Evolutionary conservation across 2,888 invertebrate genomes (phyloP), one percentile per base, ranked within the genome.

Genomic region (Ophion ellenae): DNA sequence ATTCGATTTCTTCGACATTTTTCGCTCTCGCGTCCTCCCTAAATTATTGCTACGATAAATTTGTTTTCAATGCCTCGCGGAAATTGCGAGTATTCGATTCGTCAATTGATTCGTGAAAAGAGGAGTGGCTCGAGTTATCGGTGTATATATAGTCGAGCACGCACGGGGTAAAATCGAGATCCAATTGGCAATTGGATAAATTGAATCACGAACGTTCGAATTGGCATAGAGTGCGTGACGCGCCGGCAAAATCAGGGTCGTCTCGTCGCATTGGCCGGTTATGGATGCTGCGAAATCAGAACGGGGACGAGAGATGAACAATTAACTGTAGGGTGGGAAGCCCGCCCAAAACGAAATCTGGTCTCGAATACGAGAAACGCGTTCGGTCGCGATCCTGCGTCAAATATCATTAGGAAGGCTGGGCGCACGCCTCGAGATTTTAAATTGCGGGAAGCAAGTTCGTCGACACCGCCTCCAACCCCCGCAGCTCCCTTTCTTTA

Each of bases 111-210:
- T 84, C 45, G 70, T 64, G 14, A 57, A 47, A 78, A 61, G 86
- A 74, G 70, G 79, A 47, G 59, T 66, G 10, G 63, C 66, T 17
- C 32, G 40, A 61, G 81, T 45, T 59, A 67, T 57, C 45, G 11
- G 57, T 24, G 36, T 64, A 28, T 64, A 81, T 45, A 32, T 2
- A 17, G n/a, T 9, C 32, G 59, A 45, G 73, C 24, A 47, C 14
- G 20, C 20, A 53, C 53, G 11, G 64, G 40, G 57, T 61, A 69
- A 88, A 86, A 85, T 74, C 73, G 66, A 88, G 83, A 89, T 91
- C 86, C 90, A 90, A 93, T 93, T 92, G 93, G 92, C 92, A 93
- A 93, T 92, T 91, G 91, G 70, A 89, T 86, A 90, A 92, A 93
- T 93, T 89, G 87, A 90, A 90, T 93, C 90, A 90, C 87, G 87